phyloP scores from a whole-genome alignment of 2,888 invertebrate genomes.

The Ellobium chinense region DNA sequence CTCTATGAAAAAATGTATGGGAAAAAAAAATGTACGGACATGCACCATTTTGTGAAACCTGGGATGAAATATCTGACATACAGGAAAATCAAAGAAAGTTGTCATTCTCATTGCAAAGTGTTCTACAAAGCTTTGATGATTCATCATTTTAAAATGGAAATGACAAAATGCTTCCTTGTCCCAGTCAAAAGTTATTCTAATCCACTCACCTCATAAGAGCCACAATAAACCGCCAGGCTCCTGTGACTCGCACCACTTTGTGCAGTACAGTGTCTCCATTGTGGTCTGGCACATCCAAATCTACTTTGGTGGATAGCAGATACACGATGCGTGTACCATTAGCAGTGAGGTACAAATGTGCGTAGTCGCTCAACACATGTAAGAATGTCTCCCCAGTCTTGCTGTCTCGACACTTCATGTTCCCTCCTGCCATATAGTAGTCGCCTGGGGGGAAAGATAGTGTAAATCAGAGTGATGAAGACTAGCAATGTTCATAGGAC shows the following conservation, averaged over 20 bases:
- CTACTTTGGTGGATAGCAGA: conserved; percentile 64
- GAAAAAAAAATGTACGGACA: no score
- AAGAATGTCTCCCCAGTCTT: conserved; percentile 61
- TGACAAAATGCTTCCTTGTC: no score
- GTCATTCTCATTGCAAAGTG: no score
- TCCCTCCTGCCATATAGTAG: conserved; percentile 36
- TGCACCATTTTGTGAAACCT: no score
- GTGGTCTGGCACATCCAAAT: conserved; percentile 64
- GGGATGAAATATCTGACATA: no score
- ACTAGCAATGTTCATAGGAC: no score
- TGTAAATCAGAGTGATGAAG: no score
- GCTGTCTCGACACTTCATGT: conserved; percentile 40
- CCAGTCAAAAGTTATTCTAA: no score
- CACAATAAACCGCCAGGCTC: conserved; percentile 63
- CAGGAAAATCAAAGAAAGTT: no score
- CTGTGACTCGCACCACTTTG: conserved; percentile 59
- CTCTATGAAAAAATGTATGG: no score
- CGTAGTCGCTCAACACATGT: conserved; percentile 62
- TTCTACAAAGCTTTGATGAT: no score
- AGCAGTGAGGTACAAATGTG: conserved; percentile 55
- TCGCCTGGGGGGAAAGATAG: conserved; percentile 32
- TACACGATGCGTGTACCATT: conserved; percentile 67
- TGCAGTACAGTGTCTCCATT: conserved; percentile 71
- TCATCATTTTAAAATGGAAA: no score
- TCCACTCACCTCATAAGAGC: conserved; percentile 67